These are phyloP conservation scores for Anas platyrhynchos DNA, from an alignment of 2,113 vertebrate species.

Conservation along the genomic window DNA sequence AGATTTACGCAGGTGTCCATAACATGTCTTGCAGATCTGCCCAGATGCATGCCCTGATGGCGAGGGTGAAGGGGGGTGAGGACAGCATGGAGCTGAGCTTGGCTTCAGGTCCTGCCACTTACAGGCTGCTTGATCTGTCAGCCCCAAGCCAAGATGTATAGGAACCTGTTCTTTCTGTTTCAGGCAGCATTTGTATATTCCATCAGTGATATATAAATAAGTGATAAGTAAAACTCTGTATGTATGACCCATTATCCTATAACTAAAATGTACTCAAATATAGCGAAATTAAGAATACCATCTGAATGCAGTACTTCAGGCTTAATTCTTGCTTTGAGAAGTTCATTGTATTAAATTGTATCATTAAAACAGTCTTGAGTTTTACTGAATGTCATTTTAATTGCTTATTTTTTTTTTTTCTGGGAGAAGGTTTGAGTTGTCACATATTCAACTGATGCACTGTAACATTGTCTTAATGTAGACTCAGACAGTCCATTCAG, in stretches of 20 bases:
- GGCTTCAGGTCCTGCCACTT: neutral
- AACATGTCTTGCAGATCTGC: neutral
- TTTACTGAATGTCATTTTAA: neutral
- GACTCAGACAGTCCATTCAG: neutral
- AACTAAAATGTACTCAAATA: neutral
- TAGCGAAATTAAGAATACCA: neutral
- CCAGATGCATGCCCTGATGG: neutral
- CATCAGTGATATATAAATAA: neutral
- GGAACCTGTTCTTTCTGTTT: neutral
- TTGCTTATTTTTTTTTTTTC: neutral
- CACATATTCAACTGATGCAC: neutral
- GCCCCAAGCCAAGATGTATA: neutral
- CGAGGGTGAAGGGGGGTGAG: neutral
- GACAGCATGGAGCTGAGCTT: neutral
- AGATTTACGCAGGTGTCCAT: accelerated
- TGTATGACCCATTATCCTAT: neutral
- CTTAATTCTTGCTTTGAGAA: neutral
- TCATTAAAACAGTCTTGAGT: neutral
- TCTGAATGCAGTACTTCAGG: neutral
- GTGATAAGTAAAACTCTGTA: neutral
- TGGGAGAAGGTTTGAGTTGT: neutral
- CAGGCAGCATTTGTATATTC: neutral
- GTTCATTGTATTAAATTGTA: neutral
- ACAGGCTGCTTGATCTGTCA: neutral
- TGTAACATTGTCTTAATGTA: neutral